These are phyloP conservation scores for Gymnoscelis rufifasciata DNA, from an alignment of 2,888 invertebrate species.

Conservation along the genomic window DNA sequence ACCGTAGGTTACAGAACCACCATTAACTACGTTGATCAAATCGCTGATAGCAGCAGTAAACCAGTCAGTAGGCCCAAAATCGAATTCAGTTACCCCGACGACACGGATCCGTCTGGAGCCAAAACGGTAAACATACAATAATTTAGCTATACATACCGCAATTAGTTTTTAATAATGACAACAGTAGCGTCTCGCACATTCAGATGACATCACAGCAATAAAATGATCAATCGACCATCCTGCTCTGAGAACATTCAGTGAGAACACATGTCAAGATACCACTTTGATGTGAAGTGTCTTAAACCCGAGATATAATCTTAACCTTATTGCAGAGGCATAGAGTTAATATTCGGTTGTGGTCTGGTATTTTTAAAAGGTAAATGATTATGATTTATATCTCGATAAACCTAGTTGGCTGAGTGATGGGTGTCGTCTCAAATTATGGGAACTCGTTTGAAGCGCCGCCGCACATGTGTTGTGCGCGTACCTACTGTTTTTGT, in stretches of 20 bases:
- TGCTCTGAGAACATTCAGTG: constrained; percentile 15
- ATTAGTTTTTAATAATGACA: not conserved
- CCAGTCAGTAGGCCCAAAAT: too few relatives aligned
- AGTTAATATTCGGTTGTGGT: constrained; percentile 9
- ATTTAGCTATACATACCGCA: too few relatives aligned
- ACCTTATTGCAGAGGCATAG: constrained; percentile 1
- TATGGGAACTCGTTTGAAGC: constrained; percentile 31
- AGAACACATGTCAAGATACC: constrained; percentile 31
- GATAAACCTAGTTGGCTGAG: constrained; percentile 51
- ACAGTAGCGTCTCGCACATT: not conserved
- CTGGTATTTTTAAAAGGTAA: constrained; percentile 21
- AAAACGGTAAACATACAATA: too few relatives aligned
- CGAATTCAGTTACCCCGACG: too few relatives aligned
- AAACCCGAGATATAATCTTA: constrained; percentile 9
- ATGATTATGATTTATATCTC: constrained; percentile 47
- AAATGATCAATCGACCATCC: constrained; percentile 3
- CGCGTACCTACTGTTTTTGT: constrained; percentile 10
- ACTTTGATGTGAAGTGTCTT: constrained; percentile 29
- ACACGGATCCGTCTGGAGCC: too few relatives aligned
- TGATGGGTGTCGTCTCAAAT: constrained; percentile 47
- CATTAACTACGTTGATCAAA: too few relatives aligned
- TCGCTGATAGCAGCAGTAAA: too few relatives aligned
- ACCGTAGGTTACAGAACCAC: too few relatives aligned
- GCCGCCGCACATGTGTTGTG: constrained; percentile 27
- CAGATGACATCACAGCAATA: constrained; percentile 1